Base-by-base conservation (phyloP, 2,797 vertebrate species). In the Eulemur coronatus region DNA sequence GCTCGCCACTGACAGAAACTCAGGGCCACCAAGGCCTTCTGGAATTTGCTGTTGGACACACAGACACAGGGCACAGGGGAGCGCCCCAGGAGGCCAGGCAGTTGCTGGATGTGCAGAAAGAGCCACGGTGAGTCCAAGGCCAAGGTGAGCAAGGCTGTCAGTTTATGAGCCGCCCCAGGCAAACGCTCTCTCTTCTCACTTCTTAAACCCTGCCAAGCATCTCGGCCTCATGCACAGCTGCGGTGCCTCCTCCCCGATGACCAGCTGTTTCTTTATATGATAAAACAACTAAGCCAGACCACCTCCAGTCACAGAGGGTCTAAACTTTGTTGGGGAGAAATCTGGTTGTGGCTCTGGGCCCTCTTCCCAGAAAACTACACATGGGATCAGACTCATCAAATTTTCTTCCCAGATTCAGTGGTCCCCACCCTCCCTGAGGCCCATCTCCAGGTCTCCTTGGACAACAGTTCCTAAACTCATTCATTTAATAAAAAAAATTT, bases 171-270 rank as follows among this genome's bases (percentile, higher is more conserved):
- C 13, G 9, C 41, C 41, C 50, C 33, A 10, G 61, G 76, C 7
- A 26, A 57, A 26, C 4, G 1, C 13, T n/a, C 13, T n/a, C 13
- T 46, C 70, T 55, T 52, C 63, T 28, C 38, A 8, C 72, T n/a
- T 55, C 2, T 52, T 75, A 22, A 82, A n/a, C 13, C 28, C 87
- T 26, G 24, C 26, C 65, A 67, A 59, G 41, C 28, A 8, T 35
- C 20, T 4, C 0, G 0, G 41, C 30, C 46, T n/a, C 24, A 3
- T 11, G 9, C 35, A 5, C 18, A 13, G 57, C 52, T 48, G n/a
- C 48, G 0, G 1, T 20, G 57, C 41, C 59, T n/a, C 73, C 88
- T 59, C 55, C 35, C 59, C 33, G 0, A 12, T 22, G n/a, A 13
- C 30, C 38, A 28, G 0, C 52, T 35, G 52, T 38, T 59, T 89